A percentile compares a stretch with the other conserved stretches of the same genome.
Evolutionary conservation across 2,113 vertebrate species (phyloP).

Genomic region (Steatornis caripensis): DNA sequence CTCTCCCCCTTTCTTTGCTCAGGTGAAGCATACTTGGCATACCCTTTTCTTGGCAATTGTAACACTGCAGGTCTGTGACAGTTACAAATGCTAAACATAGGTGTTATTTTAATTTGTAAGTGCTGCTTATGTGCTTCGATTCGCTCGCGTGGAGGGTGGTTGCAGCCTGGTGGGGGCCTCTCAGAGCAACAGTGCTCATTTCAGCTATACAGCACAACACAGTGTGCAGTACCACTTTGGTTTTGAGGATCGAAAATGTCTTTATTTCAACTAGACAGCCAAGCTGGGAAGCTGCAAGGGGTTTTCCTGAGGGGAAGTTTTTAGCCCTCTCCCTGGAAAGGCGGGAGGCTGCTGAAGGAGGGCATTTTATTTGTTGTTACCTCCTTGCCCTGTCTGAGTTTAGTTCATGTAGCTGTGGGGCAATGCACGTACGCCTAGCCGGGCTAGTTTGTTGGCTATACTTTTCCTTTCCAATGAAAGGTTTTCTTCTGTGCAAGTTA

Average conservation of each 20-base stretch:
- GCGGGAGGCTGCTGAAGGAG: neutral
- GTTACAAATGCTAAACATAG: neutral
- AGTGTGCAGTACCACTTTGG: neutral
- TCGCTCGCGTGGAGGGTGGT: neutral
- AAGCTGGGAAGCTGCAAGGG: constrained; percentile 37
- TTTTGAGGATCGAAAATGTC: constrained; percentile 47
- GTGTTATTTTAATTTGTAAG: neutral
- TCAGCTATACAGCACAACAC: neutral
- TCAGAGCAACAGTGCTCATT: neutral
- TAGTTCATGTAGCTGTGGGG: neutral
- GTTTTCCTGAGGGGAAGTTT: neutral
- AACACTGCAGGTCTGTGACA: neutral
- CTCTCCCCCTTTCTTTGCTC: neutral
- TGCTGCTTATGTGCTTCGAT: neutral
- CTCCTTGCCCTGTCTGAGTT: neutral
- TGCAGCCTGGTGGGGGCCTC: neutral
- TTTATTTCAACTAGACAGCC: constrained; percentile 44
- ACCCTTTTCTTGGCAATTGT: neutral
- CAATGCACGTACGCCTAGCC: neutral
- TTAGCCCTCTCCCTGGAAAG: neutral
- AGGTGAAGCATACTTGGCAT: neutral
- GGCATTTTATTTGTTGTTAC: neutral
- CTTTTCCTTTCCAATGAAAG: neutral
- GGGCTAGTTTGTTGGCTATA: neutral
- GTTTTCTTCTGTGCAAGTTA: neutral